Base-by-base conservation (phyloP, 2,113 vertebrate species). In the Aepyceros melampus region DNA sequence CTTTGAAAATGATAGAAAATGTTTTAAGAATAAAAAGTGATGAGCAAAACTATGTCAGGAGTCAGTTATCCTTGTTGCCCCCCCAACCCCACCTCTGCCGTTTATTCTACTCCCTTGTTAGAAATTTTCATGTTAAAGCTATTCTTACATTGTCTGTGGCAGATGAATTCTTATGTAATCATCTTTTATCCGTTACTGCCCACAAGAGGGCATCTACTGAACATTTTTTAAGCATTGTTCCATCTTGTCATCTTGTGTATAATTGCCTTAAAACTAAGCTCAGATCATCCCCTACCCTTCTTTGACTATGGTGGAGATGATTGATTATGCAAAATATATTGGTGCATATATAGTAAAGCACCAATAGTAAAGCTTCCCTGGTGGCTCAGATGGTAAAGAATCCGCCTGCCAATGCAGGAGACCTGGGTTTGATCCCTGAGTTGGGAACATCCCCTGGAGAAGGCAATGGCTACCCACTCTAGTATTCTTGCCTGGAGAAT, bases 171-270 rank as follows among this genome's bases (percentile, higher is more conserved):
- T 33, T 89, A 36, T 29, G 53, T 55, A 49, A 88, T 49, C 43
- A 16, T 79, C 12, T 43, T 76, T 87, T 93, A 56, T 60, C 33
- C n/a, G 11, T 25, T 93, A 45, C 19, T 93, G 89, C 87, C 98
- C 99, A 98, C 97, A 47, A 98, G 98, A 98, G 97, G 98, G 98
- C 98, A 95, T 95, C 87, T 89, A 15, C 31, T 0, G 74, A 98
- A 98, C 91, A 95, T 53, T 74, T 93, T 95, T 53, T 43, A 91
- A 88, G 74, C 47, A 45, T 60, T 87, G 40, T 94, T 95, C 29
- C 19, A 51, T 74, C 40, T 92, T 33, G 15, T 94, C 27, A 47
- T n/a, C 21, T 82, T 86, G 14, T 90, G 2, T 89, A 21, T 76
- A 81, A 84, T 58, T 95, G 21, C 83, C 71, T 78, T 94, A 91